These are phyloP conservation scores for Hylyphantes graminicola DNA, from an alignment of 1,140 invertebrate genomes.

Conservation along the genomic window DNA sequence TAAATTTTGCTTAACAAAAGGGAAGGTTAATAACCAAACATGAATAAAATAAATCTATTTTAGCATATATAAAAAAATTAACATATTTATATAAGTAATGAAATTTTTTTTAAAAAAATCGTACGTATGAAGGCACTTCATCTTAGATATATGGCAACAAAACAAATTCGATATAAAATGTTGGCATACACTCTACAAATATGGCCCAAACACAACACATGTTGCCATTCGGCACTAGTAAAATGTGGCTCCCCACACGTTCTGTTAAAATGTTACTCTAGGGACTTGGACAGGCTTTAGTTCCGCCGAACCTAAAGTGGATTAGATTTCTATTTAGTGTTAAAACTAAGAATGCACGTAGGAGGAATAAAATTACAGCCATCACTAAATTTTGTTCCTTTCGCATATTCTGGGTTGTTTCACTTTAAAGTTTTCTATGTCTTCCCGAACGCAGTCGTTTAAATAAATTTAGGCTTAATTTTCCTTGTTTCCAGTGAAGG, in stretches of 20 bases:
- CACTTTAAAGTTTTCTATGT: neutral
- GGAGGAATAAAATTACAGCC: constrained; percentile 37
- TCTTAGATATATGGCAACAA: no score
- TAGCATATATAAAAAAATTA: no score
- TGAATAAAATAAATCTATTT: no score
- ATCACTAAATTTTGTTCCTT: constrained; percentile 44
- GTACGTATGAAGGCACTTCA: no score
- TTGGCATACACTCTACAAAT: no score
- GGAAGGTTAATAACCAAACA: no score
- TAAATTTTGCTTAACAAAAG: no score
- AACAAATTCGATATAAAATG: no score
- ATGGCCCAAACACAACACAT: constrained; percentile 3
- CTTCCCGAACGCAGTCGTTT: neutral
- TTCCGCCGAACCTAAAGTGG: constrained; percentile 47
- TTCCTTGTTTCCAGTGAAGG: neutral
- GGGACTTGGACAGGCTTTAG: constrained; percentile 30
- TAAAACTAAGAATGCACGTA: constrained; percentile 53
- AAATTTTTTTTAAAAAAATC: no score
- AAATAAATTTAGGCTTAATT: constrained; percentile 23
- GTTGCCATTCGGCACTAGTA: neutral
- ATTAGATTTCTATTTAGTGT: constrained; percentile 54
- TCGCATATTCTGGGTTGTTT: constrained; percentile 18
- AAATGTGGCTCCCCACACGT: constrained; percentile 32
- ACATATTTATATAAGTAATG: no score
- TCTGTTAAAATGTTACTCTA: constrained; percentile 32